Percentiles rank a stretch among this genome's conserved stretches.
Conservation (phyloP, 2,888 invertebrate species). For the Apodemia mormo region DNA sequence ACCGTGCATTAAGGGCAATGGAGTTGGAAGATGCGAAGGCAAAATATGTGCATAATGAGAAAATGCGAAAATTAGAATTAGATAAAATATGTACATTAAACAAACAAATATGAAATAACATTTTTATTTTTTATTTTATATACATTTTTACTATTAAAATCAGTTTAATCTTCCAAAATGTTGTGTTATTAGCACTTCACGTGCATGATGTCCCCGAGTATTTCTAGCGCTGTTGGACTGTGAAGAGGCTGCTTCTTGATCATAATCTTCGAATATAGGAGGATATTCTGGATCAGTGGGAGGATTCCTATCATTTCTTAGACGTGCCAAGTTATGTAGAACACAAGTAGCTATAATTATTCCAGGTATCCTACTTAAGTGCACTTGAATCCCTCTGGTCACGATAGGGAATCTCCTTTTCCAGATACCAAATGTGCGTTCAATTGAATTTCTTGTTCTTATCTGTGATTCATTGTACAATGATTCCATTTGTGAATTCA, state of each 20-base stretch:
- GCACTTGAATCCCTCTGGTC: not conserved
- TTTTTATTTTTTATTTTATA: too few relatives aligned
- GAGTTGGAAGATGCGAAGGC: constrained; percentile 2
- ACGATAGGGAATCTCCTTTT: not conserved
- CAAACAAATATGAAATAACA: not conserved
- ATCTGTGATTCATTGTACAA: not conserved
- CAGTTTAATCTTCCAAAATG: not conserved
- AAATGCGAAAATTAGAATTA: not conserved
- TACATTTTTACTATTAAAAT: not conserved
- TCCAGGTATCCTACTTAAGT: constrained; percentile 6
- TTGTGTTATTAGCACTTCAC: not conserved
- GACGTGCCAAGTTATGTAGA: not conserved
- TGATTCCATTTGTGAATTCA: constrained; percentile 3
- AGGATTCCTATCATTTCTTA: not conserved
- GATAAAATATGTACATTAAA: not conserved
- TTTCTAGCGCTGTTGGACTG: not conserved
- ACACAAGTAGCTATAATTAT: constrained; percentile 3
- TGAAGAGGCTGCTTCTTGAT: not conserved
- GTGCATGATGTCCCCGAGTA: not conserved
- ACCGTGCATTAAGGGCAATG: not conserved
- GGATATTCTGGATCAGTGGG: not conserved
- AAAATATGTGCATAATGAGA: not conserved
- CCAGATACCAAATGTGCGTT: constrained; percentile 9
- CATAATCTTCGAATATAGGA: not conserved
- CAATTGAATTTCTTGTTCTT: not conserved